Evolutionary conservation across 1,140 invertebrate genomes (phyloP), one percentile per base, ranked within the genome.

Genomic region (Aphelinus atriplicis): DNA sequence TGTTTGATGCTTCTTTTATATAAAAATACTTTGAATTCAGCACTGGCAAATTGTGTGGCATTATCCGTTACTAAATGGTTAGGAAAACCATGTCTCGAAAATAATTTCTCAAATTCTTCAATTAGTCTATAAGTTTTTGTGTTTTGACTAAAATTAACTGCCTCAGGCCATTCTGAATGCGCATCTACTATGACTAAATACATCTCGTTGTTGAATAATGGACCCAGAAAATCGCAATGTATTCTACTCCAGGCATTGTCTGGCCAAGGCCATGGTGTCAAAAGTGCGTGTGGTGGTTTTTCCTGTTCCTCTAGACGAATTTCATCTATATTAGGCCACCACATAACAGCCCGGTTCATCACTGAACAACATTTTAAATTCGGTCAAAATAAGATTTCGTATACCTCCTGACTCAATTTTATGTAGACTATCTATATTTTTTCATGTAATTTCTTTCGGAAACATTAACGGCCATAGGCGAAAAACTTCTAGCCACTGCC

Each of bases 41-140:
- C 58, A 1, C 77, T 73, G 48, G 66, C 78, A 66, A 80, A 81
- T 58, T 82, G 80, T 2, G 55, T 42, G 1, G 75, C 82, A 65
- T 83, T 83, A 56, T 83, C 79, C 7, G 64, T 77, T 2, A 80
- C 55, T 42, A 82, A 43, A 10, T 67, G 73, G 48, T 79, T 68
- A 9, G 79, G 81, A 2, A 78, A 57, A 3, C 80, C 78, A 62
- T 66, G 45, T 46, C 62, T 10, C 2, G 62, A n/a, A 47, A 66
- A 65, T 3, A 66, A 46, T 10, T 2, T 47, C 56, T 66, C 53
- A 46, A 53, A 66, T 10, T 5, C 43, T 47, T 56, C 53, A 26
- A 69, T 75, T 7, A 68, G 7, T 45, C 7, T 47, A 1, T 50
- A 5, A 26, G 64, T 46, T 60, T 77, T 53, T 10, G 67, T 73